Evolutionary conservation across 2,888 invertebrate genomes (phyloP), one percentile per base, ranked within the genome.

Genomic region (Scaptomyza reducta): DNA sequence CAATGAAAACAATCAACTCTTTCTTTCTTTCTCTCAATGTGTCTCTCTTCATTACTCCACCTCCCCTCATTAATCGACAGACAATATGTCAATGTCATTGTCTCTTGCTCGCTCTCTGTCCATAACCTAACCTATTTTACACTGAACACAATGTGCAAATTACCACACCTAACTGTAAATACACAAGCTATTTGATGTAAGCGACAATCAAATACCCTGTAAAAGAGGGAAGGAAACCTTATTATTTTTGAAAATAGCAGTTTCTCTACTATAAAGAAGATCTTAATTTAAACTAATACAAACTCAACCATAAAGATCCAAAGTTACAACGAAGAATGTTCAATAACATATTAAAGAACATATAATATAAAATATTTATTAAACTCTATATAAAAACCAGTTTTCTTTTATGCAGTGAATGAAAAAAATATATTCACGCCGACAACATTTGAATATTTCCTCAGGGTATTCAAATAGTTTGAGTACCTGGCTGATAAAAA

Each of bases 41-140:
- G 14, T 53, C 16, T 22, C 10, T 22, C 2, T 51, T 18, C 14
- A 11, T n/a, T 41, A 27, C 42, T 45, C 31, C 49, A 35, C 7
- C 38, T 59, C 66, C 53, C 49, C 85, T 79, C 77, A 79, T 81
- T 81, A 74, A 81, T 81, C 71, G 80, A 31, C 59, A 59, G 67
- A 62, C 78, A 77, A 82, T 88, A 81, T 84, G 88, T 84, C 86
- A 88, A 88, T 79, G 88, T 85, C 82, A 77, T 44, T 65, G 70
- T 57, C 61, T 63, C 35, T 54, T 22, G 55, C 46, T 54, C 31
- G 58, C 63, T 54, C 57, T 46, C 25, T 27, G 25, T 54, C 55
- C 63, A 70, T 70, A 79, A 77, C 68, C 83, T 79, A 79, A 77
- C 69, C 79, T 69, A 77, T 77, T 86, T 79, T 55, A 61, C 77